phyloP scores from a whole-genome alignment of 2,888 invertebrate species.

The Thymelicus acteon region DNA sequence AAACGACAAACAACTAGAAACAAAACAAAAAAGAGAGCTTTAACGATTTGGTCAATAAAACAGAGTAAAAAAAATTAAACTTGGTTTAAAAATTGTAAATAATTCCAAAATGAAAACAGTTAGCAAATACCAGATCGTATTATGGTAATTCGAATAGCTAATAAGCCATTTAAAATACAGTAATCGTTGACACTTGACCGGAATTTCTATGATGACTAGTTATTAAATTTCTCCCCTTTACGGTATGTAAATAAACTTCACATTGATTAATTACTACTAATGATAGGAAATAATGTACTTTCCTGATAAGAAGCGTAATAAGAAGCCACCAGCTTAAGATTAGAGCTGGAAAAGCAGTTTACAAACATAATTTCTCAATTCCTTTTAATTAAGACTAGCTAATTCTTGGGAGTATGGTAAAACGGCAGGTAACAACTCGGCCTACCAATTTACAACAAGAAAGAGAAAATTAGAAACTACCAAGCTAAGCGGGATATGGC shows the following conservation, averaged over 20 bases:
- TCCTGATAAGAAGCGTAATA: background rate
- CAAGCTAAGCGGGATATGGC: conserved; percentile 59
- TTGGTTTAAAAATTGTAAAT: background rate
- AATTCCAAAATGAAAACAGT: conserved; percentile 9
- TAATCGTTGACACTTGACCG: conserved; percentile 27
- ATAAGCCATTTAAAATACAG: conserved; percentile 22
- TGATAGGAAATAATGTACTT: conserved; percentile 3
- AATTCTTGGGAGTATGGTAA: conserved; percentile 50
- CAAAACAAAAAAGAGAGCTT: background rate
- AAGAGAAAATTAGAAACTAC: conserved; percentile 68
- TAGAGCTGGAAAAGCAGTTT: conserved; percentile 7
- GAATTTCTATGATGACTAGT: conserved; percentile 22
- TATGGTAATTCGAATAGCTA: conserved; percentile 22
- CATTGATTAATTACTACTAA: conserved; percentile 2
- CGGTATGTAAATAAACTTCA: background rate
- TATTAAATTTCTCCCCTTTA: conserved; percentile 25
- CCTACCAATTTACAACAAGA: conserved; percentile 44
- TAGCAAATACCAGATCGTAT: conserved; percentile 8
- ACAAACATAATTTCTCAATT: conserved; percentile 26
- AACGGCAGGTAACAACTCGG: conserved; percentile 54
- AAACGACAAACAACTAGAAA: too few relatives aligned
- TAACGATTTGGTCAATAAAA: background rate
- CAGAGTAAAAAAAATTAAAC: background rate
- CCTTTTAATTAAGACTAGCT: conserved; percentile 40
- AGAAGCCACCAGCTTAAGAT: conserved; percentile 4